Base-by-base conservation (phyloP, 2,888 invertebrate species). In the Cryptophagus acutangulus region DNA sequence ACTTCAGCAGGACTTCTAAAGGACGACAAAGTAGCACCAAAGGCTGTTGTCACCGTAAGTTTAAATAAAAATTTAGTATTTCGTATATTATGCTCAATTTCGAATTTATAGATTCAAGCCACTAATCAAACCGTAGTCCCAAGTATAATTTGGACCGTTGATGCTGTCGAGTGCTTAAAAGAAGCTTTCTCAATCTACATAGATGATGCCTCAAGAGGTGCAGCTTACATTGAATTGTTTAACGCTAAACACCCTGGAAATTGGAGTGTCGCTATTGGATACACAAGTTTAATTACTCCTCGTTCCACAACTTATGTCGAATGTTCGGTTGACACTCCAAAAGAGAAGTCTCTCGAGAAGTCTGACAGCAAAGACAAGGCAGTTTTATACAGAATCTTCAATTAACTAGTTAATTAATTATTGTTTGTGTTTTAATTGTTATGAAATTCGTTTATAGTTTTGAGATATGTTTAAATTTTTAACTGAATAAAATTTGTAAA, bases 131-230 rank as follows among this genome's bases (percentile, higher is more conserved):
- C 43, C 1, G 14, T 20, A 24, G 39, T 43, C 12, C 46, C 46
- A n/a, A 38, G 34, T 4, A 29, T 39, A 9, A 17, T 17, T 12
- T 43, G 39, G 15, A 36, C 40, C 2, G 36, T 46, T 3, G 43
- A 46, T 36, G 46, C 46, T 20, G 46, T 46, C 5, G 38, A 46
- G 10, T 38, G 38, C 6, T 20, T 46, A 10, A 38, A 43, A 33
- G 43, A 46, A 41, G 41, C 46, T 8, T 46, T 35, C 12, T n/a
- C 15, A n/a, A 33, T 46, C 1, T 46, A 38, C 17, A 25, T 30
- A 8, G 35, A 40, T 2, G 30, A 40, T n/a, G 3, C 10, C 3
- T 36, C 25, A 6, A 38, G 29, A 28, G 40, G 40, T 13, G 18
- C 33, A 36, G 28, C 39, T 8, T 46, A 36, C 17, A 13, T 37